These are phyloP conservation scores for Ellobium chinense DNA, from an alignment of 2,888 invertebrate species.

Conservation along the genomic window DNA sequence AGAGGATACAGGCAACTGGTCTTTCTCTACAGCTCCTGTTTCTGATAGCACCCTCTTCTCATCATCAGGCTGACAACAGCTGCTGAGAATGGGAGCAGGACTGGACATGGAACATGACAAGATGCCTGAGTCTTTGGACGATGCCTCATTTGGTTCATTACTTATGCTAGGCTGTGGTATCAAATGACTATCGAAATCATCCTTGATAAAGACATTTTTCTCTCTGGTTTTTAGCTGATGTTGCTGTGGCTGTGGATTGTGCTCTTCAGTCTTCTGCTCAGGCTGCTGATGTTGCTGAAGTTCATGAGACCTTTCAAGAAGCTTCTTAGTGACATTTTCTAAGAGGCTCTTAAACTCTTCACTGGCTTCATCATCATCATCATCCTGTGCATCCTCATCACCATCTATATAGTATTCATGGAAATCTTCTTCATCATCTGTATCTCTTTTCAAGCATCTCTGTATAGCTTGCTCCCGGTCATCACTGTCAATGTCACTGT, in stretches of 20 bases:
- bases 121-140: neutral
- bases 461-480: constrained; percentile 34
- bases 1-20: no score
- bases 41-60: no score
- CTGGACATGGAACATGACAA: neutral
- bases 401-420: constrained; percentile 4
- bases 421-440: constrained; percentile 22
- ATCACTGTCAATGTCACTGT: constrained; percentile 7
- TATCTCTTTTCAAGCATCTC: constrained; percentile 27
- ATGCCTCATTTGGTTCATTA: neutral
- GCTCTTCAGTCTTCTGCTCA: neutral
- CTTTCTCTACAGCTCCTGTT: no score
- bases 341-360: constrained; percentile 39
- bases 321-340: constrained; percentile 41
- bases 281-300: constrained; percentile 2
- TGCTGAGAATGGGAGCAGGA: neutral
- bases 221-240: neutral
- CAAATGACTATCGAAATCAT: constrained; percentile 21
- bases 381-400: constrained; percentile 29
- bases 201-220: constrained; percentile 29
- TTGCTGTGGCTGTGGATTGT: neutral
- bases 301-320: constrained; percentile 30
- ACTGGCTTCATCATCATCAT: constrained; percentile 27
- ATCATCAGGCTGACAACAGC: neutral
- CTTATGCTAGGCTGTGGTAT: neutral